Percentiles rank a stretch among this genome's conserved stretches.
phyloP scores from a whole-genome alignment of 2,888 invertebrate species.

The Morpho deidamia region DNA sequence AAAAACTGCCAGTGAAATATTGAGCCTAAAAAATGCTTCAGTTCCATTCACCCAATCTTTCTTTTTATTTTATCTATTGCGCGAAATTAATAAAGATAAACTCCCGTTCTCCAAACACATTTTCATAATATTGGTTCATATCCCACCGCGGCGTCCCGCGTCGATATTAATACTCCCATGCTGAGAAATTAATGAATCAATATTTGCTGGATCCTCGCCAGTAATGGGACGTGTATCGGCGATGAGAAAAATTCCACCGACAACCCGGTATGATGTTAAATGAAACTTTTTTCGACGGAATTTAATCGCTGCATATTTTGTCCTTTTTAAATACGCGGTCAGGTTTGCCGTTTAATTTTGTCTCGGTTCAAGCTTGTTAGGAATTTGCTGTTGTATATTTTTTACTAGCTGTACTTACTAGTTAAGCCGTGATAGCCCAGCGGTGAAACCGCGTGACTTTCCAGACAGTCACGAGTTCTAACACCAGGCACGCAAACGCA shows the following conservation, averaged over 20 bases:
- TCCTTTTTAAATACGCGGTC: not conserved
- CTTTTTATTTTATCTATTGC: too few species aligned
- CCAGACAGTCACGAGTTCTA: too few species aligned
- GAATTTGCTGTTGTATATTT: too few species aligned
- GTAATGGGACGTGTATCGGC: slow-evolving; percentile 2
- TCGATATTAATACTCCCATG: slow-evolving; percentile 20
- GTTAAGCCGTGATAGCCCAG: too few species aligned
- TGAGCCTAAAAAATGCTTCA: too few species aligned
- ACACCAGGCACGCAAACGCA: too few species aligned
- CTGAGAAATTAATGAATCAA: slow-evolving; percentile 21
- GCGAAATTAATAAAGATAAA: too few species aligned
- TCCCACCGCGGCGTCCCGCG: not conserved
- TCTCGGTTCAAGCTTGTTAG: too few species aligned
- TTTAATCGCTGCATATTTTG: slow-evolving; percentile 11
- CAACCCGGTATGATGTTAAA: slow-evolving; percentile 3
- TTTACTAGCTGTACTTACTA: too few species aligned
- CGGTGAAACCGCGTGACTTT: too few species aligned
- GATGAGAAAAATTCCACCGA: slow-evolving; percentile 12
- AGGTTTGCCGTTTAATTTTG: not conserved
- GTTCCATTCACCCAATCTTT: too few species aligned
- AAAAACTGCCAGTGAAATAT: too few species aligned
- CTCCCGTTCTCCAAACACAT: not conserved
- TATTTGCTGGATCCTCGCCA: slow-evolving; percentile 19
- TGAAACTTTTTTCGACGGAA: slow-evolving; percentile 12
- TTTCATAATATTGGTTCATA: not conserved